Evolutionary conservation across 2,888 invertebrate species (phyloP), one percentile per base, ranked within the genome.

Genomic region (Pomacea canaliculata): DNA sequence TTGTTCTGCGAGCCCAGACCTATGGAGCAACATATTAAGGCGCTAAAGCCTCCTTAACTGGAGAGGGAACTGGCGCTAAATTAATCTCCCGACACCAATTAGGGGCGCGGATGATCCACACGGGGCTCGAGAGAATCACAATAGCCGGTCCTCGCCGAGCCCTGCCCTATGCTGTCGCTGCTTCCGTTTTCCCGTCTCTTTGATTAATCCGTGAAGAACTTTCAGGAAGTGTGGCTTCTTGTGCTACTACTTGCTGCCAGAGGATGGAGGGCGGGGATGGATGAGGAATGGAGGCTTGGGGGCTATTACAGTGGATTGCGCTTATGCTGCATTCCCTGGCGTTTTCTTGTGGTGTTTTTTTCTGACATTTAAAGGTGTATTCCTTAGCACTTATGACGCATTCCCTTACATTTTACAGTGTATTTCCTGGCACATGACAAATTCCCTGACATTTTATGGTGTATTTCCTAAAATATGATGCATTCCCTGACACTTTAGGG

Each of bases 61-160:
- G 73, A 77, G 73, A 49, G 70, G 66, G 66, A 73, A 77, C 73
- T 56, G 23, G 73, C 60, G 65, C 73, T 66, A 77, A 73, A 73
- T 73, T 70, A 77, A 77, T 77, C 77, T 73, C 77, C 73, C 65
- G 77, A 73, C 77, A 73, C 77, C 77, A 77, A 77, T 77, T 77
- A 77, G 77, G 12, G 46, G 68, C 66, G 66, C 27, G 60, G 68
- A 73, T 60, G 68, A 73, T 68, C 73, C 73, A 68, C 59, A 59
- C 51, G 68, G 73, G 73, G 68, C 49, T 59, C 23, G 56, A n/a
- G n/a, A 59, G 49, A 23, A 18, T 51, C 27, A 65, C 65, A 65
- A 73, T 18, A 48, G 73, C 59, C n/a, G 23, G 37, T 66, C 67
- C 73, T 19, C 66, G 65, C 66, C 66, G 37, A 56, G 66, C 37